Evolutionary conservation across 92 coral and sea anemone species (phyloP).

Genomic region (Umimayanthus kanabou): DNA sequence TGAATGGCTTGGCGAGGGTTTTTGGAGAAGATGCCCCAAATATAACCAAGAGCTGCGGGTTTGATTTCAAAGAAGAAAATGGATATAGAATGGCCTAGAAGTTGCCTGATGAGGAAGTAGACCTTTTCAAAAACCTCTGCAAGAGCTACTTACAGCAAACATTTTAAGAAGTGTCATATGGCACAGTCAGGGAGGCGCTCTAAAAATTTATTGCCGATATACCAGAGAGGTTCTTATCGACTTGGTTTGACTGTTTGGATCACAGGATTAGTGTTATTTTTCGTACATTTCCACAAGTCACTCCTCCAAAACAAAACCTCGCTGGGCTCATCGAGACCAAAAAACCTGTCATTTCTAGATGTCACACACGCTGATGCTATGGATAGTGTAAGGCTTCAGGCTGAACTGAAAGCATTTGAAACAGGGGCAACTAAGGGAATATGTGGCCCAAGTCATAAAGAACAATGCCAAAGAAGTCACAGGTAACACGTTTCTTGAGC

Average conservation of each 20-base stretch:
- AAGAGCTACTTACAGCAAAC: conserved; percentile 12
- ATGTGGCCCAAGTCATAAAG: not conserved
- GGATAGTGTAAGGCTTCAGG: conserved; percentile 47
- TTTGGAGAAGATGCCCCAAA: conserved; percentile 45
- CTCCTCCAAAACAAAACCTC: conserved; percentile 50
- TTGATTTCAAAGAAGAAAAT: not conserved
- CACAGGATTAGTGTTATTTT: not conserved
- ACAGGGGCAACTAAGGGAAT: conserved; percentile 2
- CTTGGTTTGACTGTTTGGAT: conserved; percentile 53
- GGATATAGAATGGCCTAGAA: conserved; percentile 30
- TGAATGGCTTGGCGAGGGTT: not conserved
- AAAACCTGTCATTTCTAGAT: conserved; percentile 55
- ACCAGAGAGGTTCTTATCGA: conserved; percentile 46
- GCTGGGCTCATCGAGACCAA: conserved; percentile 56
- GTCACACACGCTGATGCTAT: conserved; percentile 41
- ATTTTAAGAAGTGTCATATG: conserved; percentile 27
- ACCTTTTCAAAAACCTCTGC: not conserved
- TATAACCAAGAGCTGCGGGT: conserved; percentile 8
- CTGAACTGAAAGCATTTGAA: conserved; percentile 42
- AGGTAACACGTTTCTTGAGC: no score
- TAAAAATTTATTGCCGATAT: conserved; percentile 37
- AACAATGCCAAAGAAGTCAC: not conserved
- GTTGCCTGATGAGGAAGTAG: conserved; percentile 20
- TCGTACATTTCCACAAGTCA: conserved; percentile 9
- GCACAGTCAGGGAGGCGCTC: conserved; percentile 18